Conservation (phyloP, 2,888 invertebrate species). For the Amiota communis region DNA sequence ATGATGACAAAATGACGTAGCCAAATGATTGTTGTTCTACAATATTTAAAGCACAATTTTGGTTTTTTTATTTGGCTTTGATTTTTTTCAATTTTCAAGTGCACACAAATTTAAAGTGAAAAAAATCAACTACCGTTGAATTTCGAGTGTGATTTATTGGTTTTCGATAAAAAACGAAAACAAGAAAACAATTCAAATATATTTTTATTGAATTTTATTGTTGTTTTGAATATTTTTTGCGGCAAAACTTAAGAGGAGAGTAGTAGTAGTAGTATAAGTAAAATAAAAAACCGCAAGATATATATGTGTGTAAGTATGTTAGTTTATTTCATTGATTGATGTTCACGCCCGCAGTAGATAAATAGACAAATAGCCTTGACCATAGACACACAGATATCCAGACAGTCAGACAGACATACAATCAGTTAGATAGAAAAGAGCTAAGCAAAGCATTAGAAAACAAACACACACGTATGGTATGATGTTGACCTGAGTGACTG, state of each 20-base stretch:
- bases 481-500: background rate
- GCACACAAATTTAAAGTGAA: background rate
- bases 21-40: background rate
- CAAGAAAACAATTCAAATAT: background rate
- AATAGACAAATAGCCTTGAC: slow-evolving; percentile 50
- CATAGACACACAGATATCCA: slow-evolving; percentile 43
- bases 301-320: background rate
- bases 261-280: too few relatives aligned
- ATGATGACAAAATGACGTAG: too few relatives aligned
- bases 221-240: background rate
- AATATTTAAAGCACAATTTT: background rate
- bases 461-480: too few relatives aligned
- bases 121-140: slow-evolving; percentile 9
- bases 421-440: background rate
- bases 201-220: background rate
- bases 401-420: background rate
- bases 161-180: slow-evolving; percentile 13
- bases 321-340: slow-evolving; percentile 60
- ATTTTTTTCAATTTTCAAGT: slow-evolving; percentile 15
- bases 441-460: too few relatives aligned
- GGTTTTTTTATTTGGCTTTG: background rate
- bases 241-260: background rate
- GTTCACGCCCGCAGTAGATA: slow-evolving; percentile 52
- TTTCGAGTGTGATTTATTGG: slow-evolving; percentile 11
- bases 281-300: too few relatives aligned